phyloP scores from a whole-genome alignment of 2,797 vertebrate genomes.

The Limosa lapponica region DNA sequence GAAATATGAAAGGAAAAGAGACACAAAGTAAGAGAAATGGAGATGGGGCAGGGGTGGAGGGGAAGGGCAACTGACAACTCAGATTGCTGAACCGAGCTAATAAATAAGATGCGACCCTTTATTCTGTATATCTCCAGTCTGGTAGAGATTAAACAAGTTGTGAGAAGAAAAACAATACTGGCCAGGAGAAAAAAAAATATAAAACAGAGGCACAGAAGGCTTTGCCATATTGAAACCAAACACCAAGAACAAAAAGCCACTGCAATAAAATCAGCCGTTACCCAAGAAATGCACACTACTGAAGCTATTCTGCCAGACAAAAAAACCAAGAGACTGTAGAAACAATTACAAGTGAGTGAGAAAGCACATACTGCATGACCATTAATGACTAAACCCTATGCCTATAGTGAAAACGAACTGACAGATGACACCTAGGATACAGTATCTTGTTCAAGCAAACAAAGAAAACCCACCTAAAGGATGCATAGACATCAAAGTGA shows the following conservation, averaged over 20 bases:
- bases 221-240: not conserved
- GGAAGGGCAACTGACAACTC: not conserved
- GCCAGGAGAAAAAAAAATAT: not conserved
- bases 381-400: not conserved
- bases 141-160: not conserved
- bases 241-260: not conserved
- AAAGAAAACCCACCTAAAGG: constrained; percentile 26
- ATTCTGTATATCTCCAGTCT: not conserved
- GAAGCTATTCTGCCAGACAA: not conserved
- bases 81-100: not conserved
- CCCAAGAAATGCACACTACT: not conserved
- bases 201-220: not conserved
- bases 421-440: constrained; percentile 36
- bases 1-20: not conserved
- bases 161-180: not conserved
- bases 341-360: not conserved
- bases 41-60: not conserved
- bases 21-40: not conserved
- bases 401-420: not conserved
- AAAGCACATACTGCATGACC: not conserved
- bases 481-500: constrained; percentile 32
- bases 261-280: not conserved
- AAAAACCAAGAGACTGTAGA: not conserved
- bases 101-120: not conserved
- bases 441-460: constrained; percentile 10